These are phyloP conservation scores for Laupala kohalensis DNA, from an alignment of 1,140 invertebrate species.

Conservation along the genomic window DNA sequence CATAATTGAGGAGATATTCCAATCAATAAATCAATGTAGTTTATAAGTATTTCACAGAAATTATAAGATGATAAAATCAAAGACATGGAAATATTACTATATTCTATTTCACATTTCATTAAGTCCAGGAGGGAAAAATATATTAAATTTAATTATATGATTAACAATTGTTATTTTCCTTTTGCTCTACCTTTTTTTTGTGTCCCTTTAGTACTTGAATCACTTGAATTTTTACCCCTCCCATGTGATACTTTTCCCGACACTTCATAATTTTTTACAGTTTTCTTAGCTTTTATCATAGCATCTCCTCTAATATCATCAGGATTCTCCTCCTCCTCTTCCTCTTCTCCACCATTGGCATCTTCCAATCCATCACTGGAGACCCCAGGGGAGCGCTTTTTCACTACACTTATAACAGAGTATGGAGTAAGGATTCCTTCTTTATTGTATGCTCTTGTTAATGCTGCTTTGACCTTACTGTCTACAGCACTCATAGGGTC, in stretches of 20 bases:
- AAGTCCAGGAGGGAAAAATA: too few species aligned
- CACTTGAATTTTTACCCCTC: background rate
- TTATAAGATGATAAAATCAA: too few species aligned
- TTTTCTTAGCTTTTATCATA: constrained; percentile 8
- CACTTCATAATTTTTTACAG: background rate
- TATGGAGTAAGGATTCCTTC: constrained; percentile 34
- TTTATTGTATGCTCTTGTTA: constrained; percentile 47
- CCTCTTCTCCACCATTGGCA: background rate
- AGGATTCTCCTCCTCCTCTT: constrained; percentile 3
- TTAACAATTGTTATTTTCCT: background rate
- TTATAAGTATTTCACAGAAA: too few species aligned
- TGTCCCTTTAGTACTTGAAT: background rate
- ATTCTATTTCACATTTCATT: too few species aligned
- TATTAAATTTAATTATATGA: too few species aligned
- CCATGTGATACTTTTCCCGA: background rate
- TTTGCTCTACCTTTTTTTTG: background rate
- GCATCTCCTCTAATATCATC: constrained; percentile 8
- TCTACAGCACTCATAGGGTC: constrained; percentile 64
- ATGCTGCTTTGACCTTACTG: constrained; percentile 59
- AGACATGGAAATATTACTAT: too few species aligned
- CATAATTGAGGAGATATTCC: too few species aligned
- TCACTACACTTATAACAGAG: constrained; percentile 25
- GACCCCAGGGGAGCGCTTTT: constrained; percentile 1
- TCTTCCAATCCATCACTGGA: background rate
- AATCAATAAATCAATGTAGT: too few species aligned